Conservation (phyloP, 2,797 vertebrate species). For the Aldrovandia affinis region DNA sequence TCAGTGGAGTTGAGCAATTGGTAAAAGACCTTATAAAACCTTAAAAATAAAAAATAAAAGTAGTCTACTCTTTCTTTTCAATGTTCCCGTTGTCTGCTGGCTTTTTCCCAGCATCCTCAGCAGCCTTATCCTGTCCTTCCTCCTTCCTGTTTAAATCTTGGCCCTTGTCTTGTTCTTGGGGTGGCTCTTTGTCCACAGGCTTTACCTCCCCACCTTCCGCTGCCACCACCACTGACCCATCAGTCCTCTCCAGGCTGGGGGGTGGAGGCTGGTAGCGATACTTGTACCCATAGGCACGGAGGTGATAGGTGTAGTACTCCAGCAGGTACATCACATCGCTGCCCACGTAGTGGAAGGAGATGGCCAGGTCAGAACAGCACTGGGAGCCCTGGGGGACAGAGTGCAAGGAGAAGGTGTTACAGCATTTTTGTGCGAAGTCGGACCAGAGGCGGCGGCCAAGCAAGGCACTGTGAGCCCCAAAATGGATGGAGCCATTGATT, state of each 20-base stretch:
- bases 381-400: conserved; percentile 65
- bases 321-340: conserved; percentile 67
- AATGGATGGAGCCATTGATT: background rate
- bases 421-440: background rate
- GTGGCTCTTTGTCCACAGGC: conserved; percentile 10
- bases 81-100: background rate
- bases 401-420: background rate
- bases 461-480: background rate
- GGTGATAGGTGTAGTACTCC: conserved; percentile 79
- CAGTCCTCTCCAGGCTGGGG: conserved; percentile 30
- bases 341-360: conserved; percentile 81
- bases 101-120: conserved; percentile 45
- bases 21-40: no score
- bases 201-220: background rate
- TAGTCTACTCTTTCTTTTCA: background rate
- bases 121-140: conserved; percentile 27
- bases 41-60: background rate
- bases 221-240: background rate
- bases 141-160: conserved; percentile 16
- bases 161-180: conserved; percentile 35
- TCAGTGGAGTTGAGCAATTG: no score
- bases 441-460: background rate
- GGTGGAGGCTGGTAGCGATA: conserved; percentile 71
- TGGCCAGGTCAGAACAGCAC: conserved; percentile 77
- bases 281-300: conserved; percentile 75